A percentile compares a stretch with the other conserved stretches of the same genome.
These are phyloP conservation scores for Chesias legatella DNA, from an alignment of 2,888 invertebrate genomes.

Conservation along the genomic window DNA sequence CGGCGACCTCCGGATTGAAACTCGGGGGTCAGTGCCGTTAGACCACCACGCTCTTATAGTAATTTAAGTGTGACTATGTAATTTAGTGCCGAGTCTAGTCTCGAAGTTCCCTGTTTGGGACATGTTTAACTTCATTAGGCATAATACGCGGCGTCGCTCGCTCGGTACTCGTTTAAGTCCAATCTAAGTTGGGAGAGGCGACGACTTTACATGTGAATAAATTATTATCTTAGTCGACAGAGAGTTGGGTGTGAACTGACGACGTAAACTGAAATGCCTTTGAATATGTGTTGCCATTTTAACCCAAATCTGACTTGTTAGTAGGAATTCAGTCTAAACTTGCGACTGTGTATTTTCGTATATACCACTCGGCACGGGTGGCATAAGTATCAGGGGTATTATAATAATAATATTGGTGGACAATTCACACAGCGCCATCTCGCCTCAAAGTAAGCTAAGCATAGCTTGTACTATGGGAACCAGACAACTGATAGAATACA, in stretches of 20 bases:
- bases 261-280: constrained; percentile 36
- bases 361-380: too few species aligned
- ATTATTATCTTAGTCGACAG: constrained; percentile 71
- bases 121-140: constrained; percentile 78
- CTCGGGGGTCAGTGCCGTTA: too few species aligned
- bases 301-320: constrained; percentile 19
- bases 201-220: constrained; percentile 77
- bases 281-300: constrained; percentile 31
- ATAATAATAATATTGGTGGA: too few species aligned
- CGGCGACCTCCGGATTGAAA: too few species aligned
- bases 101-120: constrained; percentile 58
- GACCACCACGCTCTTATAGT: constrained; percentile 28
- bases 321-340: constrained; percentile 19
- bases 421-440: too few species aligned
- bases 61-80: constrained; percentile 45
- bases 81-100: constrained; percentile 48
- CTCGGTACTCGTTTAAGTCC: constrained; percentile 78
- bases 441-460: too few species aligned
- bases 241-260: constrained; percentile 39
- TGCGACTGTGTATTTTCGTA: constrained; percentile 17
- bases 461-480: too few species aligned
- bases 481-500: too few species aligned
- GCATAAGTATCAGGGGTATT: too few species aligned
- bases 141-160: constrained; percentile 66
- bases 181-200: constrained; percentile 74